A percentile compares a stretch with the other conserved stretches of the same genome.
Evolutionary conservation across 2,113 vertebrate genomes (phyloP).

Genomic region (Callaeas wilsoni): DNA sequence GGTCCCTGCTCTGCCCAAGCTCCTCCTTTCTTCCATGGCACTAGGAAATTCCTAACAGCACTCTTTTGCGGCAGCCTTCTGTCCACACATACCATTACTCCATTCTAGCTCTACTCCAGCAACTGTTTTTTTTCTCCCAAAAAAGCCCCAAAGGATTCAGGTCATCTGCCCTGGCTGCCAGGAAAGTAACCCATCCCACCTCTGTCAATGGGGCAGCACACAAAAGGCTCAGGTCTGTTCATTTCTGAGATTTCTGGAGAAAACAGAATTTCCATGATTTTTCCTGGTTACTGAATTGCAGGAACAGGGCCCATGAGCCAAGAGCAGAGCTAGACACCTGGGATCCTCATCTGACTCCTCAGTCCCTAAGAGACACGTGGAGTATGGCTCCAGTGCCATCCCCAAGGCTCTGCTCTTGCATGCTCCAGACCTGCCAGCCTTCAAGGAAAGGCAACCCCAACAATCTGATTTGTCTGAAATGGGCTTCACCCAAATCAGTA

Average conservation of each 20-base stretch:
- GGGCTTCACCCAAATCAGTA: neutral
- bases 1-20: neutral
- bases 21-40: neutral
- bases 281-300: neutral
- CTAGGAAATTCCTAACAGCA: neutral
- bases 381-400: neutral
- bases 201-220: neutral
- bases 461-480: neutral
- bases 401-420: neutral
- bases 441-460: neutral
- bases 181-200: neutral
- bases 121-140: fast-evolving
- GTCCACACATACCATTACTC: neutral
- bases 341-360: neutral
- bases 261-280: neutral
- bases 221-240: neutral
- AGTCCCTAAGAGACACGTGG: neutral
- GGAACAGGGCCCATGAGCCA: fast-evolving
- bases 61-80: neutral
- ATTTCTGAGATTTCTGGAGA: neutral
- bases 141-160: neutral
- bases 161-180: neutral
- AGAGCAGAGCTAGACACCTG: neutral
- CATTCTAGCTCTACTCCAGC: neutral
- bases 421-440: neutral